Evolutionary conservation across 2,113 vertebrate genomes (phyloP), one percentile per base, ranked within the genome.

Genomic region (Festucalex cinctus): DNA sequence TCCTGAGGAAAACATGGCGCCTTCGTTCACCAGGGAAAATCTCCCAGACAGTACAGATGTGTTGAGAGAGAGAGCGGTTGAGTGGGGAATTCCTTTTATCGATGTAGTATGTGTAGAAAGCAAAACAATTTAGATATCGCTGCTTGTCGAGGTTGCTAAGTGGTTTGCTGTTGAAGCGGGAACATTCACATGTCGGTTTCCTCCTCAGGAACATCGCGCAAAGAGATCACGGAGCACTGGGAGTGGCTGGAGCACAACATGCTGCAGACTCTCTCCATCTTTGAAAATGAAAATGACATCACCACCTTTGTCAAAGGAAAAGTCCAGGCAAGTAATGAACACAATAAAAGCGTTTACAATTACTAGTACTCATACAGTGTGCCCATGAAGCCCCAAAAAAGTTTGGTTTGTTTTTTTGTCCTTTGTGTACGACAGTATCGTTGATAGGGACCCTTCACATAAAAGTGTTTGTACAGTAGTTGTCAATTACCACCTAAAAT

Each of bases 231-330:
- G 0, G 96, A 98, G 79, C 96, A 99, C 81, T 99, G 97, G 97
- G 96, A 99, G 86, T 99, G 97, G 97, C 92, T 99, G 66, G 97
- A 99, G 67, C 94, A 97, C 74, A 96, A 99, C 79, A 92, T 99
- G 6, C 88, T 99, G 85, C 96, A 99, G 91, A 99, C 97, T 0
- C 94, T 99, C 56, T 97, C 96, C 67, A 95, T 98, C 89, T 99
- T 99, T 77, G 97, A 99, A 86, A 99, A 98, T 37, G 97, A 99
- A 83, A 98, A 98, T 1, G 97, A 99, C 69, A 95, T 98, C 79
- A 98, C 95, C 58, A 98, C 96, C 0, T 99, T 99, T 67, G 96
- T 99, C 74, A 97, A 95, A 90, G 97, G 97, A 75, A 99, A 99
- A 85, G 93, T 99, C 77, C 97, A 99, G 95, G 97, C 98, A 91